These are phyloP conservation scores for Cynopterus brachyotis DNA, from an alignment of 2,113 vertebrate genomes.

Conservation along the genomic window DNA sequence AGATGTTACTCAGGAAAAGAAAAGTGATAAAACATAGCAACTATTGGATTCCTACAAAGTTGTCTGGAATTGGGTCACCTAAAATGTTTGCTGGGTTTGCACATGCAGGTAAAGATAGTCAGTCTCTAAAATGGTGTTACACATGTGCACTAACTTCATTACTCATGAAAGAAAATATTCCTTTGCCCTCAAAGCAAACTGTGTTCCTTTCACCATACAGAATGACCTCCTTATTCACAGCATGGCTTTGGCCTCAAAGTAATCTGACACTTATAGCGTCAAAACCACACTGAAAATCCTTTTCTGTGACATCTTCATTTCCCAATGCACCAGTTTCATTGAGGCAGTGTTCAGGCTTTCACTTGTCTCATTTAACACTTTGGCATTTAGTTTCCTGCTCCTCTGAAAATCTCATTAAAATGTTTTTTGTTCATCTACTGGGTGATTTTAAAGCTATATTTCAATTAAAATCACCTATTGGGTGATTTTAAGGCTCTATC, in stretches of 20 bases:
- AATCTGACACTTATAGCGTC: too few species aligned
- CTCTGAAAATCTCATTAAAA: not conserved
- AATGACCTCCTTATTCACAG: not conserved
- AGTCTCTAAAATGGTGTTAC: not conserved
- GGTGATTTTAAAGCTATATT: not conserved
- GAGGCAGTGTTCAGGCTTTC: not conserved
- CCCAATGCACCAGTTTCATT: too few species aligned
- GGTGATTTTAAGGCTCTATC: not conserved
- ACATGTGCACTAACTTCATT: not conserved
- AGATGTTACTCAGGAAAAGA: not conserved
- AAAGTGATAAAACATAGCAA: not conserved
- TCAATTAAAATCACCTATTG: not conserved
- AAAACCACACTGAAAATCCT: not conserved
- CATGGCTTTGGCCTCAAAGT: not conserved
- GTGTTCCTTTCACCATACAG: not conserved
- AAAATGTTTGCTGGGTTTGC: not conserved
- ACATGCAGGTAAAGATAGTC: not conserved
- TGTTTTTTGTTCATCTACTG: not conserved
- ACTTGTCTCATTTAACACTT: not conserved
- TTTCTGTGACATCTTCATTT: too few species aligned
- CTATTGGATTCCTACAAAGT: not conserved
- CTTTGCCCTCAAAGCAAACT: not conserved
- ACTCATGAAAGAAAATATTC: not conserved
- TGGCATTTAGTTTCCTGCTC: not conserved
- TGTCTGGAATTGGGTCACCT: not conserved